These are phyloP conservation scores for Stegastes partitus DNA, from an alignment of 2,113 vertebrate genomes.

Conservation along the genomic window DNA sequence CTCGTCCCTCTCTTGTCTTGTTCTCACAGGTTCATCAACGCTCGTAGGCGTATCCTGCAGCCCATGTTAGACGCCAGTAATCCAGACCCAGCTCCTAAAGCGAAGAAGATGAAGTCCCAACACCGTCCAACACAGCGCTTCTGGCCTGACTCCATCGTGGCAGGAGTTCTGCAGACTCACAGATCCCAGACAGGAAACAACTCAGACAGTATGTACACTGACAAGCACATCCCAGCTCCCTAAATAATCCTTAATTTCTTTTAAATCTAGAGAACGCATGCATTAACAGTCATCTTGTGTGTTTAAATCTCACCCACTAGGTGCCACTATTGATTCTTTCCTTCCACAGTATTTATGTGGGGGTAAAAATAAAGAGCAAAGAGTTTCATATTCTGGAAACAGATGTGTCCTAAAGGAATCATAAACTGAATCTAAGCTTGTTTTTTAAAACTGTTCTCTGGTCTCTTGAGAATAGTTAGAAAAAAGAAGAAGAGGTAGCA, in stretches of 20 bases:
- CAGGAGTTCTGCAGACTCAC: slow-evolving; percentile 94
- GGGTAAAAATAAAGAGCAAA: neutral
- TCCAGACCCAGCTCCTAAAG: slow-evolving; percentile 96
- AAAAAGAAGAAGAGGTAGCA: neutral
- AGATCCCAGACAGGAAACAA: slow-evolving; percentile 88
- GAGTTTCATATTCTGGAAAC: neutral
- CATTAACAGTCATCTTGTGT: neutral
- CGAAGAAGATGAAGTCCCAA: slow-evolving; percentile 99
- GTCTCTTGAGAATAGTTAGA: slow-evolving; percentile 2
- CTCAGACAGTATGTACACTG: slow-evolving; percentile 88
- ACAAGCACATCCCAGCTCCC: slow-evolving; percentile 1
- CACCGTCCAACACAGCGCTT: slow-evolving; percentile 97
- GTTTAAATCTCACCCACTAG: slow-evolving; percentile 35
- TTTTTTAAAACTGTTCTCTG: neutral
- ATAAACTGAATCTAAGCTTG: neutral
- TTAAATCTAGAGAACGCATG: neutral
- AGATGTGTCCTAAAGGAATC: slow-evolving; percentile 3
- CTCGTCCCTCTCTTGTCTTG: neutral
- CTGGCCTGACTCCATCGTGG: slow-evolving; percentile 99
- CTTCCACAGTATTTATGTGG: neutral
- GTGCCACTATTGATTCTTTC: slow-evolving; percentile 35
- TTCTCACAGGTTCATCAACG: slow-evolving; percentile 94
- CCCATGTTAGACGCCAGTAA: slow-evolving; percentile 99
- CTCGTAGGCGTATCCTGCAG: slow-evolving; percentile 96
- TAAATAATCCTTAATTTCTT: neutral